Percentiles rank a stretch among this genome's conserved stretches.
Evolutionary conservation across 2,888 invertebrate genomes (phyloP).

Genomic region (Hetaerina titia): DNA sequence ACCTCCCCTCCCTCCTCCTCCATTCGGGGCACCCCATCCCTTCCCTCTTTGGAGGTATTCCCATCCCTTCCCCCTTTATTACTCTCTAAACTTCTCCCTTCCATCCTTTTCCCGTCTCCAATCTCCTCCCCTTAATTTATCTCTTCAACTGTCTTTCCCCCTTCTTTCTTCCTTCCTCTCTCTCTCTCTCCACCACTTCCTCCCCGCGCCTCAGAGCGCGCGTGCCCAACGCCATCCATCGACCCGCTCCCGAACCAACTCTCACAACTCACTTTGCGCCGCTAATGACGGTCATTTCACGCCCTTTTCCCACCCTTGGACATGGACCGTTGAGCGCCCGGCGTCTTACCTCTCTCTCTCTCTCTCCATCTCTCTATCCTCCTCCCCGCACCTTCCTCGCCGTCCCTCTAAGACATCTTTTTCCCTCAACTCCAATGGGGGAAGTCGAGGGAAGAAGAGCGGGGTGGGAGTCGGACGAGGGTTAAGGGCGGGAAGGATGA

Average conservation of each 20-base stretch:
- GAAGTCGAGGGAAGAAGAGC: too few species aligned
- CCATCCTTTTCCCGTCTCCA: not conserved
- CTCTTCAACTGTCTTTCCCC: not conserved
- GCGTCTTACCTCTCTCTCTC: not conserved
- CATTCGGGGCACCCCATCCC: not conserved
- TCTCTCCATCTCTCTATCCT: not conserved
- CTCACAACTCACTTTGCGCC: slow-evolving; percentile 2
- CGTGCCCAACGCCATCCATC: slow-evolving; percentile 28
- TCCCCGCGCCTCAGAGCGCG: not conserved
- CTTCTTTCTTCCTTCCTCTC: not conserved
- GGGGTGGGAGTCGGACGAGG: too few species aligned
- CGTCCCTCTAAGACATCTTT: not conserved
- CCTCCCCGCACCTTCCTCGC: not conserved
- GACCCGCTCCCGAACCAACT: slow-evolving; percentile 24
- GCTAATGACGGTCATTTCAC: slow-evolving; percentile 39
- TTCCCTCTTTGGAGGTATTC: not conserved
- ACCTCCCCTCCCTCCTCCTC: not conserved
- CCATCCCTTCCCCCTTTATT: not conserved
- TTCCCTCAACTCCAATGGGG: not conserved
- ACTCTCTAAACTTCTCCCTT: not conserved
- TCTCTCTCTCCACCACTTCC: not conserved
- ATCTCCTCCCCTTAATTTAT: not conserved
- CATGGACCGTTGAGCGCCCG: slow-evolving; percentile 30
- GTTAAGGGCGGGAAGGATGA: too few species aligned
- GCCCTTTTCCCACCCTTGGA: slow-evolving; percentile 14